Evolutionary conservation across 2,888 invertebrate species (phyloP).

Genomic region (Idaea straminata): DNA sequence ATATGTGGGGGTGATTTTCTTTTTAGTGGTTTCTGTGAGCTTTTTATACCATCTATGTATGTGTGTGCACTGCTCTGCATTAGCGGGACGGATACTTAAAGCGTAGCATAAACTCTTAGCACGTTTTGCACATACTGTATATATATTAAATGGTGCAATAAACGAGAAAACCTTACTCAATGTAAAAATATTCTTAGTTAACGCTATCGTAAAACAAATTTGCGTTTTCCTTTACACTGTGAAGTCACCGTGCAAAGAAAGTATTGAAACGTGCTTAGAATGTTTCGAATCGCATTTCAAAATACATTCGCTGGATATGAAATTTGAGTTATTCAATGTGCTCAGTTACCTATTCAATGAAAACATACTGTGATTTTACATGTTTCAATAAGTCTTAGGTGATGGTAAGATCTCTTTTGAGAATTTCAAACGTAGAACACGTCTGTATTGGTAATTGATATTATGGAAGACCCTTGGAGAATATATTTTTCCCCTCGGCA

Average conservation of each 20-base stretch:
- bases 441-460: background rate
- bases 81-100: background rate
- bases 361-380: constrained; percentile 28
- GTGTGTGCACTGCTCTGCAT: background rate
- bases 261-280: constrained; percentile 41
- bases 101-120: background rate
- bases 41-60: too few species aligned
- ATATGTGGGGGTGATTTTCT: too few species aligned
- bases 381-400: constrained; percentile 28
- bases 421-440: constrained; percentile 12
- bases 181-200: background rate
- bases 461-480: background rate
- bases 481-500: background rate
- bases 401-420: constrained; percentile 23
- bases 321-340: constrained; percentile 34
- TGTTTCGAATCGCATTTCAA: constrained; percentile 40
- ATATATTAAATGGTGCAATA: background rate
- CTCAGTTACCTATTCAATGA: constrained; percentile 33
- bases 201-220: constrained; percentile 8
- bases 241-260: constrained; percentile 28
- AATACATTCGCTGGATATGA: constrained; percentile 31
- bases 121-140: background rate
- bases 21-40: too few species aligned
- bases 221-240: constrained; percentile 13
- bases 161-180: background rate